A percentile compares a stretch with the other conserved stretches of the same genome.
These are phyloP conservation scores for Decapterus maruadsi DNA, from an alignment of 2,797 vertebrate genomes.

Conservation along the genomic window DNA sequence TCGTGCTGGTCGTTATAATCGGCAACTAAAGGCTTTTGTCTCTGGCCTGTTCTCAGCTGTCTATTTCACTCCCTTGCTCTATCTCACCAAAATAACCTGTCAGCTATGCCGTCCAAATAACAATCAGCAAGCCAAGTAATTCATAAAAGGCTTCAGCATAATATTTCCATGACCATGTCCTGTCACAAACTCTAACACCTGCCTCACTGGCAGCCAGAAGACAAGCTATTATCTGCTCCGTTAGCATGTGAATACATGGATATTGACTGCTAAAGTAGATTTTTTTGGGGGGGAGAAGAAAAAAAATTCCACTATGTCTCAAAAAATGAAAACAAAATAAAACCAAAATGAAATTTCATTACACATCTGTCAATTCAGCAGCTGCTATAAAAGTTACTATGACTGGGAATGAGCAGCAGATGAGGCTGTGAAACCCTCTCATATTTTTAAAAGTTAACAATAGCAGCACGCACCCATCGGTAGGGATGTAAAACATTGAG, in stretches of 20 bases:
- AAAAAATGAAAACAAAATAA: too few relatives aligned
- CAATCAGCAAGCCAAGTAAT: constrained; percentile 1
- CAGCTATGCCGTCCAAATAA: neutral
- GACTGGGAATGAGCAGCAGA: too few relatives aligned
- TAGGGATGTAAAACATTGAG: too few relatives aligned
- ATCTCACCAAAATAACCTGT: constrained; percentile 11
- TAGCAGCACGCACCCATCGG: too few relatives aligned
- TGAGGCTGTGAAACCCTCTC: too few relatives aligned
- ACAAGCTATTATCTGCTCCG: neutral
- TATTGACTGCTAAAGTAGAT: neutral
- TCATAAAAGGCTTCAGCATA: neutral
- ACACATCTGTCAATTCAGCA: too few relatives aligned
- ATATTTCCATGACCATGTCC: neutral
- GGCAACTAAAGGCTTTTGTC: neutral
- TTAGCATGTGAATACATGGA: neutral
- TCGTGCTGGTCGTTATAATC: neutral
- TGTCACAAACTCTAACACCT: neutral
- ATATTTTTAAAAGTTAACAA: too few relatives aligned
- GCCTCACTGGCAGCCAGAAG: neutral
- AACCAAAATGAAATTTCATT: too few relatives aligned
- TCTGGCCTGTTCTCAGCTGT: neutral
- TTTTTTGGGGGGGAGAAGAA: neutral
- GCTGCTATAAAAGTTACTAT: too few relatives aligned
- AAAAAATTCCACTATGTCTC: neutral
- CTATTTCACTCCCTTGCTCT: neutral